Conservation (phyloP, 2,888 invertebrate genomes). For the Lobophora halterata region DNA sequence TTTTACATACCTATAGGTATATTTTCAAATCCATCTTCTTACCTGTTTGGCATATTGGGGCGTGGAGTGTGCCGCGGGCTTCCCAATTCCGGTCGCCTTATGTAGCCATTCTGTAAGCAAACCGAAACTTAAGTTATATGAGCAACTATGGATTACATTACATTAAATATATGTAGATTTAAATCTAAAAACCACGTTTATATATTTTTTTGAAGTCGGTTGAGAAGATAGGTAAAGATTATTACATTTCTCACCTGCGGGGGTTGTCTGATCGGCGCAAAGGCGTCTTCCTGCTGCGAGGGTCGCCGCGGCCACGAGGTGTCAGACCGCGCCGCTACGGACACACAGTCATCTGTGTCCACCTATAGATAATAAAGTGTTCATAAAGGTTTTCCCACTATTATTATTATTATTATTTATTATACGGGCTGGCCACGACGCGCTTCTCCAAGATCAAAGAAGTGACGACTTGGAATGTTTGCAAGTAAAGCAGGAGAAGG, state of each 20-base stretch:
- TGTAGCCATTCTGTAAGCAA: conserved; percentile 53
- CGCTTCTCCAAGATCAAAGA: too few species aligned
- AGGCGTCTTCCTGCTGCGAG: conserved; percentile 62
- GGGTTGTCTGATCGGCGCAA: conserved; percentile 38
- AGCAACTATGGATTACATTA: too few species aligned
- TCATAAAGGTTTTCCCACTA: too few species aligned
- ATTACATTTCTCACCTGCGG: conserved; percentile 17
- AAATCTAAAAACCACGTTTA: too few species aligned
- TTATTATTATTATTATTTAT: too few species aligned
- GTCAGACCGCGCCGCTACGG: conserved; percentile 87
- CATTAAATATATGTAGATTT: too few species aligned
- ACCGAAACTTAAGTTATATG: neutral
- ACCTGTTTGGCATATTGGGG: conserved; percentile 57
- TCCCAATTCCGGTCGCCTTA: conserved; percentile 53
- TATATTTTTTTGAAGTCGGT: neutral
- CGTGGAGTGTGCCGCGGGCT: conserved; percentile 63
- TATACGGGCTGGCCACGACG: too few species aligned
- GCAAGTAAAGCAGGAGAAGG: too few species aligned
- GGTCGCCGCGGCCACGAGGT: conserved; percentile 83
- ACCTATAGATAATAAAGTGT: conserved; percentile 49
- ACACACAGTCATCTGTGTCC: conserved; percentile 83
- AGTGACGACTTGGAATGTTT: too few species aligned
- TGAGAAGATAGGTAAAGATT: conserved; percentile 21
- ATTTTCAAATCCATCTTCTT: conserved; percentile 14
- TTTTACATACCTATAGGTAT: too few species aligned